phyloP scores from a whole-genome alignment of 2,888 invertebrate genomes.

The Epistrophella euchroma region DNA sequence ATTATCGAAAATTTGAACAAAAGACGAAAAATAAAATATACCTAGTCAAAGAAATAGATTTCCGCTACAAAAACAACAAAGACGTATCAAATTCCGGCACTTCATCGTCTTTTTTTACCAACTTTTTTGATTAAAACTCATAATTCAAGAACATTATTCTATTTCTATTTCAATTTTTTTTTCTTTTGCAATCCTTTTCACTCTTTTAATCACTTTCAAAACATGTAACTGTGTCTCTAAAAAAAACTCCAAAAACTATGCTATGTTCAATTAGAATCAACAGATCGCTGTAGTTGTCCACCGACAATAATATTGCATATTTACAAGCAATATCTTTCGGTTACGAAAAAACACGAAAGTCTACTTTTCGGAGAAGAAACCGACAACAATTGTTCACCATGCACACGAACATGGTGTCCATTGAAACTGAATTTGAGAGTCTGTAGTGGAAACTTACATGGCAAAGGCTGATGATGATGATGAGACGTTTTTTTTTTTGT shows the following conservation, averaged over 20 bases:
- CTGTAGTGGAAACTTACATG: slow-evolving; percentile 13
- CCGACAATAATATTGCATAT: slow-evolving; percentile 52
- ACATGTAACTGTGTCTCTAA: neutral
- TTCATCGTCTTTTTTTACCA: neutral
- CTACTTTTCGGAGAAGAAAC: slow-evolving; percentile 40
- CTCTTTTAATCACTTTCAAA: neutral
- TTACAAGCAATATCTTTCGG: slow-evolving; percentile 31
- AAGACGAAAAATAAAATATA: no score
- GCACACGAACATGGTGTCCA: slow-evolving; percentile 59
- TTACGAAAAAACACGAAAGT: slow-evolving; percentile 48
- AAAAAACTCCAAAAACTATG: slow-evolving; percentile 47
- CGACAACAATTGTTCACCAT: slow-evolving; percentile 32
- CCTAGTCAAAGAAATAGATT: no score
- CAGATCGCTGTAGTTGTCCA: slow-evolving; percentile 38
- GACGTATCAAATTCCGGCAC: neutral
- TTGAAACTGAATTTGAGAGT: slow-evolving; percentile 62
- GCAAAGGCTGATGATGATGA: neutral
- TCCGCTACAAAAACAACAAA: neutral
- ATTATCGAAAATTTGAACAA: no score
- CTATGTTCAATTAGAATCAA: slow-evolving; percentile 44
- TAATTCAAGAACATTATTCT: neutral
- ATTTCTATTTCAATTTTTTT: neutral
- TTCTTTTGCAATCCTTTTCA: neutral
- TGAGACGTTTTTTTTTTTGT: neutral
- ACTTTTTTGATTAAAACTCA: neutral